Base-by-base conservation (phyloP, 92 coral and sea anemone genomes). In the Siderastrea siderea region DNA sequence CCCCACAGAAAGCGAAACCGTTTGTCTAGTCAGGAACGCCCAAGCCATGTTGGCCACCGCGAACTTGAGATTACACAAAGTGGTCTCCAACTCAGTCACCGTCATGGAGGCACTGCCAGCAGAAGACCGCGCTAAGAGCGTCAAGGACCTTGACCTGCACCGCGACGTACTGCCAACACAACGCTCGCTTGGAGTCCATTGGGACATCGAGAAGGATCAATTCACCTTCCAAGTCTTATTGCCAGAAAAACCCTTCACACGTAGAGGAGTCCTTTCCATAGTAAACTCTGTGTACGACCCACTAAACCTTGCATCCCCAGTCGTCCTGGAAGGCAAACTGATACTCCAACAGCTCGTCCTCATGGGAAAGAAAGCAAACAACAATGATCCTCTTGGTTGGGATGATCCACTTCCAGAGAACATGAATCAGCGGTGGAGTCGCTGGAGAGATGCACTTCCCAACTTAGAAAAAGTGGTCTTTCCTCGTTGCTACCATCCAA, bases 341-440 rank as follows among this genome's bases (percentile, higher is more conserved):
- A 67, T 89, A 62, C 38, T 26, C 38, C 38, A 26, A 26, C 38
- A 26, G 38, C 38, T 26, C 38, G 38, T 26, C 38, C 38, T 71
- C 63, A 77, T 89, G 79, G 89, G 92, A 53, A 84, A 89, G 46
- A 68, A 65, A 5, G 71, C 47, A 44, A 77, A 81, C 55, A 81
- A 60, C 72, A 26, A 80, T 26, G 7, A 71, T 14, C 65, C 74
- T 44, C 80, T 90, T 16, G 90, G 80, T 19, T 90, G 90, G 93
- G 93, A 90, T 16, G 90, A 79, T 46, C 86, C 93, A 9, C 60
- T 90, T 55, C 87, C 84, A 9, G 93, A 90, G 43, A 61, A 13
- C 26, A 54, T 90, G 52, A 75, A 75, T 6, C 78, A 73, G 57
- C 83, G 77, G 9, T 85, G 93, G 93, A 66, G 46, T 60, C 51